Evolutionary conservation across 2,888 invertebrate species (phyloP).

Genomic region (Cantharis rustica): DNA sequence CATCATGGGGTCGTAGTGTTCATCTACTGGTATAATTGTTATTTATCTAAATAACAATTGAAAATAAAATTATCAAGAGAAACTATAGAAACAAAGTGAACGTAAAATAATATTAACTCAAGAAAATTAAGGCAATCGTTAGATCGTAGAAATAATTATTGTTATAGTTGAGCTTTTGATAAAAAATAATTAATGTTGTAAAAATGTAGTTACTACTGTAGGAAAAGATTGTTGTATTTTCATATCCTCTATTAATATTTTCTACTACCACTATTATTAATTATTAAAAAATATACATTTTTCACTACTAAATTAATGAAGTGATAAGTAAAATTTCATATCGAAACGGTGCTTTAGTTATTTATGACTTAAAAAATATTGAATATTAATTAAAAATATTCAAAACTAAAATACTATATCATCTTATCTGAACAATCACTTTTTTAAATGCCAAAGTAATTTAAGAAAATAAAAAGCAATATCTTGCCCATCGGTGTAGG

Average conservation of each 20-base stretch:
- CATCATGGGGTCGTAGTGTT: not conserved
- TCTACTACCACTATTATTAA: not conserved
- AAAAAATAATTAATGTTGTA: not conserved
- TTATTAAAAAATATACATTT: not conserved
- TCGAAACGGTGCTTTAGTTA: not conserved
- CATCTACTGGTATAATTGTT: not conserved
- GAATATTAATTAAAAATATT: not conserved
- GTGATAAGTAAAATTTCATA: not conserved
- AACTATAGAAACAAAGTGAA: not conserved
- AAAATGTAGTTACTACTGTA: not conserved
- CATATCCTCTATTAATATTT: not conserved
- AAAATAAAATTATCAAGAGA: not conserved
- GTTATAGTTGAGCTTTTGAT: not conserved
- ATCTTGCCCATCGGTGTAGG: not conserved
- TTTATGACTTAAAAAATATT: not conserved
- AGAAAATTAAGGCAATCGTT: not conserved
- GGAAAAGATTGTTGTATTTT: not conserved
- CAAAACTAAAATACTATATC: not conserved
- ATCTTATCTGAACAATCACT: not conserved
- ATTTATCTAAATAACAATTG: not conserved
- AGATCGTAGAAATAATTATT: not conserved
- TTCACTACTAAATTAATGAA: not conserved
- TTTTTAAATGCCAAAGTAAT: not conserved
- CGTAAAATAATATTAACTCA: not conserved
- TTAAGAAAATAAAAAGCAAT: not conserved